Conservation (phyloP, 2,888 invertebrate genomes). For the Aspidiotus rigidus region DNA sequence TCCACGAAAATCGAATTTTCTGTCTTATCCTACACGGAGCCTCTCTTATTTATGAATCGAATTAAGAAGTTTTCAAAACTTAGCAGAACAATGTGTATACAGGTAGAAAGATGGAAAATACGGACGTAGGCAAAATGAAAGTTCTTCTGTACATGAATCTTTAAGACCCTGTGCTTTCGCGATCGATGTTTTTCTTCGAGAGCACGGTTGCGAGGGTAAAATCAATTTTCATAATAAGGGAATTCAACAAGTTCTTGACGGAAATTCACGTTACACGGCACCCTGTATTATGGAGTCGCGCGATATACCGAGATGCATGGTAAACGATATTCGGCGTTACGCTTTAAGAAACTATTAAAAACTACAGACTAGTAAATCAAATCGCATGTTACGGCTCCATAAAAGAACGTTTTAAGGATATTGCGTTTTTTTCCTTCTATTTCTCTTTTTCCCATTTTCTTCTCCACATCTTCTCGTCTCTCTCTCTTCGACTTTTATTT, state of each 20-base stretch:
- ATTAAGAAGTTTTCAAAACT: too few species aligned
- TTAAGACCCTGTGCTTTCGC: too few species aligned
- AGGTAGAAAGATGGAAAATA: too few species aligned
- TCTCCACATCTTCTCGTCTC: too few species aligned
- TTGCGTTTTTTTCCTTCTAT: constrained; percentile 20
- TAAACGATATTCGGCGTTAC: constrained; percentile 30
- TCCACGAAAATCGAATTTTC: too few species aligned
- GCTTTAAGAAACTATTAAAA: constrained; percentile 30
- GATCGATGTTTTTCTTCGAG: neutral
- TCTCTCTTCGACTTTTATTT: too few species aligned
- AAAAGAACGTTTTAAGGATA: constrained; percentile 22
- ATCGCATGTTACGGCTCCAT: constrained; percentile 27
- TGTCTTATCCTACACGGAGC: too few species aligned
- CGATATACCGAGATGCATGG: neutral
- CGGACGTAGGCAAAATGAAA: too few species aligned
- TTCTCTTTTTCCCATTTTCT: too few species aligned
- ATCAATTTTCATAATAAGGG: constrained; percentile 2
- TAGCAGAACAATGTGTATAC: too few species aligned
- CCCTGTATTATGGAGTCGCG: neutral
- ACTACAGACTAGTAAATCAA: constrained; percentile 29
- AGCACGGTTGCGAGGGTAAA: neutral
- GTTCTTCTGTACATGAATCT: too few species aligned
- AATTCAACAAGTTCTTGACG: constrained; percentile 8
- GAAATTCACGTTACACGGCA: neutral
- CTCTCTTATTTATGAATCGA: too few species aligned